These are phyloP conservation scores for Catharus bicknelli DNA, from an alignment of 2,113 vertebrate genomes.

Conservation along the genomic window DNA sequence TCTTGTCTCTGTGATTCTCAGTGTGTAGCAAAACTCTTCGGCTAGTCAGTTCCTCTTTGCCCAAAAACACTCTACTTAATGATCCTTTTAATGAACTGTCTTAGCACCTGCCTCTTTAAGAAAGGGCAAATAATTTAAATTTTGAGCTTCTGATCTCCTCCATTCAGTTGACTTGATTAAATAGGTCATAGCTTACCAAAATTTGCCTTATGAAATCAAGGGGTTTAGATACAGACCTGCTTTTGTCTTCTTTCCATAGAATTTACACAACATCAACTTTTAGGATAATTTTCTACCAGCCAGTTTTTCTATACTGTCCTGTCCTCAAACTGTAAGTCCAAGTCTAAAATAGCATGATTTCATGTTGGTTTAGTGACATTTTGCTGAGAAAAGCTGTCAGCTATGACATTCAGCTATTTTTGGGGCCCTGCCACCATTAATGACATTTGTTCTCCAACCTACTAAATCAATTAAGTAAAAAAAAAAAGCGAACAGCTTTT, in stretches of 20 bases:
- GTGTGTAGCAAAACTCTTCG: background rate
- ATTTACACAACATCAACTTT: background rate
- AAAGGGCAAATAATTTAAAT: background rate
- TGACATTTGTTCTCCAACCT: slow-evolving; percentile 5
- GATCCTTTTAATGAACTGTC: background rate
- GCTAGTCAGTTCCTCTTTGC: background rate
- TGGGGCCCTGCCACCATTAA: background rate
- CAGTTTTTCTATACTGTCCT: background rate
- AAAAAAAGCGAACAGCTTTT: background rate
- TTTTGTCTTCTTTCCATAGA: background rate
- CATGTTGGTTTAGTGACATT: slow-evolving; percentile 26
- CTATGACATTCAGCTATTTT: slow-evolving; percentile 14
- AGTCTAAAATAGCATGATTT: slow-evolving; percentile 15
- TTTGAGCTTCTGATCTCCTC: background rate
- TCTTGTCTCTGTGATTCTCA: background rate
- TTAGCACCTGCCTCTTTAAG: background rate
- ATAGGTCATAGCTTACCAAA: background rate
- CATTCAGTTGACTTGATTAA: background rate
- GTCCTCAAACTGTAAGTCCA: background rate
- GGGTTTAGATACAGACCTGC: background rate
- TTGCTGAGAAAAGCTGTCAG: slow-evolving; percentile 32
- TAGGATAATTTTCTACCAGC: background rate
- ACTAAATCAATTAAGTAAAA: background rate
- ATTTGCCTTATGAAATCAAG: background rate
- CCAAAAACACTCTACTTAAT: background rate